Percentiles rank a stretch among this genome's conserved stretches.
Conservation (phyloP, 2,113 vertebrate genomes). For the Nematolebias whitei region DNA sequence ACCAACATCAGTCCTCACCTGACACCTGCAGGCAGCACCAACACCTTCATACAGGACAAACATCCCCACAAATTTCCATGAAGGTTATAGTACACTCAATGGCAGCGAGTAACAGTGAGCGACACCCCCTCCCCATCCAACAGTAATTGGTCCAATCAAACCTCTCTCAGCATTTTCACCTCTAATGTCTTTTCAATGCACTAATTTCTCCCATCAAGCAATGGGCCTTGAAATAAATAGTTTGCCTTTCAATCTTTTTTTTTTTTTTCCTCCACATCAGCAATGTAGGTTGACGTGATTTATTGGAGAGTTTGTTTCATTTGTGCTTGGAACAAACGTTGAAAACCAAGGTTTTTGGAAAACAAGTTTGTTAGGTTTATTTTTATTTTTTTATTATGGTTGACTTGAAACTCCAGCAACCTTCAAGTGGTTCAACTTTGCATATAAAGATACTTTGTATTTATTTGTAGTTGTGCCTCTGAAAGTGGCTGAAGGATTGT, state of each 20-base stretch:
- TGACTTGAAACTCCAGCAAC: constrained; percentile 39
- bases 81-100: constrained; percentile 27
- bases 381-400: no score
- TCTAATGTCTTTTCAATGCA: constrained; percentile 54
- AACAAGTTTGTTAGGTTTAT: constrained; percentile 4
- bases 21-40: not conserved
- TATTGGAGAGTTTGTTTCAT: constrained; percentile 19
- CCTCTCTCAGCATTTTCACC: constrained; percentile 43
- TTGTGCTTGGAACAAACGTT: constrained; percentile 12
- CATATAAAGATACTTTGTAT: not conserved
- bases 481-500: no score
- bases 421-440: constrained; percentile 44
- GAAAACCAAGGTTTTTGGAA: constrained; percentile 22
- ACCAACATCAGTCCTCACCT: not conserved
- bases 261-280: constrained; percentile 20
- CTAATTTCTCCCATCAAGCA: constrained; percentile 32
- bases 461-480: constrained; percentile 3
- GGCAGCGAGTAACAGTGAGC: constrained; percentile 4
- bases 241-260: constrained; percentile 25
- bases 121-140: not conserved
- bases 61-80: constrained; percentile 39
- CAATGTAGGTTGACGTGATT: constrained; percentile 36
- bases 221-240: constrained; percentile 52
- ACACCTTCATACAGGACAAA: constrained; percentile 1
- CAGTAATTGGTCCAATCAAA: constrained; percentile 49